These are phyloP conservation scores for Sander vitreus DNA, from an alignment of 2,113 vertebrate genomes.

Conservation along the genomic window DNA sequence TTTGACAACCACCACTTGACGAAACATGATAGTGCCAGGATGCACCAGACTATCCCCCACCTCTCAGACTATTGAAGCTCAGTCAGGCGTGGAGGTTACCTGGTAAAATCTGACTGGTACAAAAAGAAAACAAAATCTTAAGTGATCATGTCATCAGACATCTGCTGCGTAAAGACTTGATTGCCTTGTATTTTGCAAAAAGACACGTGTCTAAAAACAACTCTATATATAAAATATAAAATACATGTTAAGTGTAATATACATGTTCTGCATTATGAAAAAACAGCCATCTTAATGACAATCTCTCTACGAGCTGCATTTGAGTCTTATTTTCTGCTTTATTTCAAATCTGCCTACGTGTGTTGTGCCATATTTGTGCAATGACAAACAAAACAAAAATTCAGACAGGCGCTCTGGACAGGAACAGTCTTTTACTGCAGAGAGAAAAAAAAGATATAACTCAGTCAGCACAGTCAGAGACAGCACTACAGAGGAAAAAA, in stretches of 20 bases:
- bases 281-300: neutral
- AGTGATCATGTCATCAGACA: neutral
- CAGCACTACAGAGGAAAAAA: neutral
- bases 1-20: slow-evolving; percentile 33
- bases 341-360: neutral
- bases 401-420: slow-evolving; percentile 3
- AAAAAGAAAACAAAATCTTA: slow-evolving; percentile 19
- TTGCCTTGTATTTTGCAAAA: neutral
- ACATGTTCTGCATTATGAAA: neutral
- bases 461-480: slow-evolving; percentile 4
- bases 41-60: slow-evolving; percentile 16
- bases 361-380: slow-evolving; percentile 11
- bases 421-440: neutral
- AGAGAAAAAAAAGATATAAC: rapidly evolving
- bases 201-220: too few species aligned
- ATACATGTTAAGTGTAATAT: neutral
- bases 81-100: slow-evolving; percentile 57
- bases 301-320: neutral
- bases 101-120: slow-evolving; percentile 37
- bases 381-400: slow-evolving; percentile 7
- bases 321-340: neutral
- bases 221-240: too few species aligned
- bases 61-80: slow-evolving; percentile 27
- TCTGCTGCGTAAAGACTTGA: neutral
- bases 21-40: slow-evolving; percentile 53